Evolutionary conservation across 2,888 invertebrate species (phyloP), one percentile per base, ranked within the genome.

Genomic region (Lasioglossum zephyrum): DNA sequence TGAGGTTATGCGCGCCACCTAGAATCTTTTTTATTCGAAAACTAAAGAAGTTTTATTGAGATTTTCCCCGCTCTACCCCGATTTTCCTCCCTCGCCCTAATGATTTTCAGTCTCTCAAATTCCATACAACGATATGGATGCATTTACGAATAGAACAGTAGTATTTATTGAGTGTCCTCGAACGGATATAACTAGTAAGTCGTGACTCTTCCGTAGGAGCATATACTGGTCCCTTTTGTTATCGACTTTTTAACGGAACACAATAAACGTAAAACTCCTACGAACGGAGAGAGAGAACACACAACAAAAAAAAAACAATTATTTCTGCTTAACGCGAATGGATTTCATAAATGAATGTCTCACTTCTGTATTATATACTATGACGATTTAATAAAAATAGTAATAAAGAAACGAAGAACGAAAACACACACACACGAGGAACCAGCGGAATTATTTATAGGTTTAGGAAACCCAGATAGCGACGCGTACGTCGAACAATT

Each of bases 121-220:
- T 85, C 87, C 81, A 85, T 79, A 82, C 85, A 78, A 84, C 81
- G 73, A 89, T 89, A 89, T 77, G 77, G 85, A 89, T 89, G 88
- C 89, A 89, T 89, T 89, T 89, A 88, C 83, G 80, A 81, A 86
- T 89, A 89, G 89, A 85, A 88, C 86, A 83, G 85, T 89, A 89
- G 89, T 89, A 89, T 89, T 89, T 89, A 89, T 89, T 89, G 85
- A 88, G 82, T 86, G 86, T 88, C 89, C 85, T 85, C 69, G 73
- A 76, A 86, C 81, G 82, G 88, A 86, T 79, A 73, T 85, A 84
- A 88, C 79, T 86, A 88, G 86, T 86, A 85, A 83, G 85, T 88
- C 85, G 88, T 89, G 86, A 89, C 88, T 86, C 82, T 85, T 82
- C 85, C 73, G 77, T 89, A 89, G 86, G 84, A 82, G 79, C 79